phyloP scores from a whole-genome alignment of 2,113 vertebrate genomes.

The Cyanoderma ruficeps region DNA sequence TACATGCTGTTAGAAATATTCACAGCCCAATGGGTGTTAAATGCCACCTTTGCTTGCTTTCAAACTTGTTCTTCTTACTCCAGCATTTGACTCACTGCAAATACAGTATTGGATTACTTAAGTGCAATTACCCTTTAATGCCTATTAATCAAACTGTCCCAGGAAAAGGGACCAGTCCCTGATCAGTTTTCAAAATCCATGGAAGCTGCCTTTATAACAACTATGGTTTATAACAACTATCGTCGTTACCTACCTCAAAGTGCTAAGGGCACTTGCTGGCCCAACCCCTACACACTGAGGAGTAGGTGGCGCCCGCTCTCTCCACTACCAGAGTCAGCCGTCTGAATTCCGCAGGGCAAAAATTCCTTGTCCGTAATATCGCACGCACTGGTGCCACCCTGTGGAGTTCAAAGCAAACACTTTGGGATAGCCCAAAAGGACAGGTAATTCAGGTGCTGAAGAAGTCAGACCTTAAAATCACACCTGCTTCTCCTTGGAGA shows the following conservation, averaged over 20 bases:
- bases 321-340: rapidly evolving
- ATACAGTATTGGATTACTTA: neutral
- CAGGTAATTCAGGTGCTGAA: neutral
- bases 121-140: neutral
- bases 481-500: neutral
- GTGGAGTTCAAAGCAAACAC: rapidly evolving
- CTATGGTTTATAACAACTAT: neutral
- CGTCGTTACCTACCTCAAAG: neutral
- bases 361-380: neutral
- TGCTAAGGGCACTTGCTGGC: neutral
- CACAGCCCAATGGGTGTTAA: neutral
- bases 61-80: neutral
- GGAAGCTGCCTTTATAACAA: neutral
- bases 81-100: neutral
- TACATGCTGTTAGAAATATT: neutral
- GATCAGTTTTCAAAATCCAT: neutral
- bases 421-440: neutral
- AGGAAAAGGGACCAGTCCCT: neutral
- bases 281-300: neutral
- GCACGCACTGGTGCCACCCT: neutral
- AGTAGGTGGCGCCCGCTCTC: rapidly evolving
- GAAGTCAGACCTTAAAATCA: neutral
- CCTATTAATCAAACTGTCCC: neutral
- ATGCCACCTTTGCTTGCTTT: neutral
- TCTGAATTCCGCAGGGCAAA: neutral